Evolutionary conservation across 2,888 invertebrate genomes (phyloP).

Genomic region (Noctua pronuba): DNA sequence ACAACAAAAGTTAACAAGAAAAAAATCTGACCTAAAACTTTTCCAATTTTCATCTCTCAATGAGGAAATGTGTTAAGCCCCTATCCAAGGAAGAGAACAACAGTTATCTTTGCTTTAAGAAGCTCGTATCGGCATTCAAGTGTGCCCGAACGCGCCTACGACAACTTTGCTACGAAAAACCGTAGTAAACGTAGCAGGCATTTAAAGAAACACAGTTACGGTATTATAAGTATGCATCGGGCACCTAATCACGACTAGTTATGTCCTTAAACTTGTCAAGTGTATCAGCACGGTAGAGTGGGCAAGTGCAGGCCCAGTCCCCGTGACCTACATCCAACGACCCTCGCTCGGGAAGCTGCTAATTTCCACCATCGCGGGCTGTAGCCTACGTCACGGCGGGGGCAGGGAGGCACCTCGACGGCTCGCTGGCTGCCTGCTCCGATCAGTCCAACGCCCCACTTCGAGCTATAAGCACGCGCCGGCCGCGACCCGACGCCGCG

Average conservation of each 20-base stretch:
- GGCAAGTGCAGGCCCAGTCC: conserved; percentile 89
- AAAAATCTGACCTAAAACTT: conserved; percentile 61
- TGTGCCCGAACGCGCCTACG: conserved; percentile 27
- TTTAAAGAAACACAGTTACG: conserved; percentile 21
- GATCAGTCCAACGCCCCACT: conserved; percentile 86
- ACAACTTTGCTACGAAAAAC: conserved; percentile 62
- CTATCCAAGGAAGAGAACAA: conserved; percentile 11
- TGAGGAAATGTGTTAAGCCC: conserved; percentile 33
- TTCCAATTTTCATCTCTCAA: conserved; percentile 59
- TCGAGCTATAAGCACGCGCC: conserved; percentile 82
- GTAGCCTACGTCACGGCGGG: conserved; percentile 85
- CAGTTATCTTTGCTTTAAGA: conserved; percentile 9
- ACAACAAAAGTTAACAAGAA: conserved; percentile 33
- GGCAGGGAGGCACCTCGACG: conserved; percentile 80
- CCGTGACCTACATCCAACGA: conserved; percentile 90
- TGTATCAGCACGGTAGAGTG: conserved; percentile 86
- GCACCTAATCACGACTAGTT: conserved; percentile 82
- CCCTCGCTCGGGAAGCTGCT: conserved; percentile 90
- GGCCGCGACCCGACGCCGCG: conserved; percentile 76
- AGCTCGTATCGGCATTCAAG: conserved; percentile 12
- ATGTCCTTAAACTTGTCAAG: conserved; percentile 90
- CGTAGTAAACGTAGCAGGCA: conserved; percentile 52
- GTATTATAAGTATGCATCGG: conserved; percentile 61
- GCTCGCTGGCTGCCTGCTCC: conserved; percentile 75
- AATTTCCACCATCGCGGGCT: conserved; percentile 88